phyloP scores from a whole-genome alignment of 2,113 vertebrate genomes.

The Blennius ocellaris region DNA sequence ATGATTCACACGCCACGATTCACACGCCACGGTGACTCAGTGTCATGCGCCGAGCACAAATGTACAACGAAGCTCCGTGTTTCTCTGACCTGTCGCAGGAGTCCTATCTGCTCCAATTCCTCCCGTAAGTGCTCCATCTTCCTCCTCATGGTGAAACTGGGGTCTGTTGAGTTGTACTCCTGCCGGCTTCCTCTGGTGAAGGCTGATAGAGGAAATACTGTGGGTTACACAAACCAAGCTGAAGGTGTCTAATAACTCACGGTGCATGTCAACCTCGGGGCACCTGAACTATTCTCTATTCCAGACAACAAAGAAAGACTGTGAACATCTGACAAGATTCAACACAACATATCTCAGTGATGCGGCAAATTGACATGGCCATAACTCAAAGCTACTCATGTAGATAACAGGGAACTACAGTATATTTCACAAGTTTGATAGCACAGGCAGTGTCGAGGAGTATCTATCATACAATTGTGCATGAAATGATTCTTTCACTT shows the following conservation, averaged over 20 bases:
- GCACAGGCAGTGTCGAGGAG: too few species aligned
- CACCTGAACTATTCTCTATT: neutral
- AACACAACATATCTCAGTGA: too few species aligned
- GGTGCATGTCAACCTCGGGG: neutral
- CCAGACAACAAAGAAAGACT: too few species aligned
- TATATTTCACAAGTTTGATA: too few species aligned
- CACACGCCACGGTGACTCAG: neutral
- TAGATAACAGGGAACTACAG: too few species aligned
- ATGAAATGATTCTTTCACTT: too few species aligned
- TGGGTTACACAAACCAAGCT: neutral
- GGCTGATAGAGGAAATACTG: constrained; percentile 74
- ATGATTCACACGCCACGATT: too few species aligned
- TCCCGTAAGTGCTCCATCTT: constrained; percentile 98
- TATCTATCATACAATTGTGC: too few species aligned
- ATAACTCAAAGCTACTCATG: too few species aligned
- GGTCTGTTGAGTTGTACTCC: constrained; percentile 89
- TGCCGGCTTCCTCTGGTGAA: constrained; percentile 90
- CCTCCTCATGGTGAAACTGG: constrained; percentile 98
- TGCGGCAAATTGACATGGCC: too few species aligned
- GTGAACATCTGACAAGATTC: too few species aligned
- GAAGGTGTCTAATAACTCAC: neutral
- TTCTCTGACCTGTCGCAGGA: constrained; percentile 89
- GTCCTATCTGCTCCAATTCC: constrained; percentile 94
- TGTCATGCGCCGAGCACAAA: neutral
- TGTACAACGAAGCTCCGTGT: constrained; percentile 7